Evolutionary conservation across 2,888 invertebrate genomes (phyloP), one percentile per base, ranked within the genome.

Genomic region (Litoditis marina): DNA sequence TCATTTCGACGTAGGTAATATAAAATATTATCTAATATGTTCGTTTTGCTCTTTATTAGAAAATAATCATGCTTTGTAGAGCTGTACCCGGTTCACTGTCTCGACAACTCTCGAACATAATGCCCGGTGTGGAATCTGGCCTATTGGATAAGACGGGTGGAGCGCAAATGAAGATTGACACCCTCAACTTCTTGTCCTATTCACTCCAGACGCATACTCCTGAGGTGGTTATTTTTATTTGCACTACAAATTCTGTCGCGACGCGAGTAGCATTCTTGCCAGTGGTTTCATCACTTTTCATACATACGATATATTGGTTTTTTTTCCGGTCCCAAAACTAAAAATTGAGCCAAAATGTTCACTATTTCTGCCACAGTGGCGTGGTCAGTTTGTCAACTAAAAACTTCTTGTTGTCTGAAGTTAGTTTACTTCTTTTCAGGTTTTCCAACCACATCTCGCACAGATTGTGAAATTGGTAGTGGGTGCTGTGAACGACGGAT

Each of bases 151-250:
- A 72, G 39, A 25, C 25, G 2, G 59, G 66, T 2, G 61, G 68
- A n/a, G 66, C 72, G 16, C 95, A 94, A 76, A 95, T 96, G 92
- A 74, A 73, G 79, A 96, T 98, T 78, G 95, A 95, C 83, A 92
- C 95, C 0, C 85, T 99, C 49, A 89, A 91, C 49, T 98, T 98
- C 85, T 88, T 98, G 64, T 89, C 91, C 84, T 90, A 90, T 82
- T 85, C 93, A 60, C 85, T 94, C 66, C 88, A 89, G 53, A 89
- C 90, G 2, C 93, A 94, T 84, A 44, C 56, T 47, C 51, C 62
- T 5, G 27, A 19, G 32, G 54, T 53, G 27, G 19, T n/a, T n/a
- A n/a, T n/a, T n/a, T n/a, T n/a, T n/a, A n/a, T n/a, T n/a, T n/a
- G n/a, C n/a, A n/a, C n/a, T n/a, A n/a, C n/a, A n/a, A n/a, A n/a